These are phyloP conservation scores for Pristionchus maxplancki DNA, from an alignment of 2,888 invertebrate species.

Conservation along the genomic window DNA sequence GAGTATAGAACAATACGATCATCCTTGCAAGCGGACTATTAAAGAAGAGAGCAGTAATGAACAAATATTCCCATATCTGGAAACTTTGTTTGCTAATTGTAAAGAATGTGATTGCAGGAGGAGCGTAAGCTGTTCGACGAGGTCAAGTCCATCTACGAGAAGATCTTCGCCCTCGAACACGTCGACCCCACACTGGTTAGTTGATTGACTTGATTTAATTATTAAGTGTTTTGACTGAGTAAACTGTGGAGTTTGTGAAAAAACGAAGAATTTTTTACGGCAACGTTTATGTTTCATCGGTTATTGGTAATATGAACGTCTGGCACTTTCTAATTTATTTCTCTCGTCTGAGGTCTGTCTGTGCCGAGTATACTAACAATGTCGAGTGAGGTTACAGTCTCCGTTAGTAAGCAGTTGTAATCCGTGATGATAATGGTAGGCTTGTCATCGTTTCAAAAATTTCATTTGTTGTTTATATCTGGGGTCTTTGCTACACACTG, in stretches of 20 bases:
- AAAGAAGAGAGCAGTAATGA: too few species aligned
- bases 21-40: too few species aligned
- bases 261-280: too few species aligned
- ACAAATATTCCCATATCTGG: too few species aligned
- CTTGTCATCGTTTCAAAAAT: too few species aligned
- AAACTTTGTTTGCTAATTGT: not conserved
- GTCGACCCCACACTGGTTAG: slow-evolving; percentile 94
- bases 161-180: slow-evolving; percentile 90
- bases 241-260: not conserved
- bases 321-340: too few species aligned
- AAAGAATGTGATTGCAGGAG: slow-evolving; percentile 84
- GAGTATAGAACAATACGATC: too few species aligned
- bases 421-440: not conserved
- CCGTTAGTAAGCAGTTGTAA: not conserved
- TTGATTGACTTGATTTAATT: not conserved
- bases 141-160: slow-evolving; percentile 95
- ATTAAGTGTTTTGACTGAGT: not conserved
- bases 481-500: too few species aligned
- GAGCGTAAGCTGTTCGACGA: slow-evolving; percentile 93
- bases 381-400: not conserved
- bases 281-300: too few species aligned
- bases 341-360: too few species aligned
- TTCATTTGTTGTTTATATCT: not conserved
- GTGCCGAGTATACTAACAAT: too few species aligned
- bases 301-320: too few species aligned